A percentile compares a stretch with the other conserved stretches of the same genome.
These are phyloP conservation scores for Sinonovacula constricta DNA, from an alignment of 1,140 invertebrate genomes.

Conservation along the genomic window DNA sequence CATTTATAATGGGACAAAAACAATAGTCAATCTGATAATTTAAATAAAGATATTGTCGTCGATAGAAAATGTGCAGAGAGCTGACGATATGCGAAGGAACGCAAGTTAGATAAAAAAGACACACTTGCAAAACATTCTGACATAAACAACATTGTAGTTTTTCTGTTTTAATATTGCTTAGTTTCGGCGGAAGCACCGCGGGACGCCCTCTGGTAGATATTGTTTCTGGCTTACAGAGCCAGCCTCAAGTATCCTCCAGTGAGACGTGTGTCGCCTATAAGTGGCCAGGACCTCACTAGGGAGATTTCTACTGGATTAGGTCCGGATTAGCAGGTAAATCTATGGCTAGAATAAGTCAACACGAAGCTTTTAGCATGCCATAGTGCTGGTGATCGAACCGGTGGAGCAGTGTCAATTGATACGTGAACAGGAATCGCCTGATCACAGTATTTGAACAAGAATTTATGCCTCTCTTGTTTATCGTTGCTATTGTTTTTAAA, in stretches of 20 bases:
- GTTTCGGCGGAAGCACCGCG: neutral
- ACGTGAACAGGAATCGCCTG: too few relatives aligned
- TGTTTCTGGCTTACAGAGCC: neutral
- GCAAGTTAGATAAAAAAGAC: too few relatives aligned
- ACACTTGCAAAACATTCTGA: too few relatives aligned
- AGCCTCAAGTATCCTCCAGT: neutral
- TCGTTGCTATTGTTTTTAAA: neutral
- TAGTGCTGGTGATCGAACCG: neutral
- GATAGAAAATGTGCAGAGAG: neutral
- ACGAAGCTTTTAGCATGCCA: constrained; percentile 46
- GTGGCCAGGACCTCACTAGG: constrained; percentile 18
- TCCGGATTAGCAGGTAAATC: constrained; percentile 35
- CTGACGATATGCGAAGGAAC: neutral
- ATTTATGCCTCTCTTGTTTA: neutral
- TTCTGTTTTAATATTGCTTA: neutral
- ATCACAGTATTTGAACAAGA: neutral
- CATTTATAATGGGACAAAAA: too few relatives aligned
- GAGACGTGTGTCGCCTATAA: constrained; percentile 31
- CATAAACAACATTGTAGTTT: constrained; percentile 25
- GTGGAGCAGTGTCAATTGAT: too few relatives aligned
- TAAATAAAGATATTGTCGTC: too few relatives aligned
- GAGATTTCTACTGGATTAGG: constrained; percentile 35
- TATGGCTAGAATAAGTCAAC: constrained; percentile 40
- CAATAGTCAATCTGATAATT: too few relatives aligned
- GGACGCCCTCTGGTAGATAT: neutral